A percentile compares a stretch with the other conserved stretches of the same genome.
phyloP scores from a whole-genome alignment of 2,888 invertebrate genomes.

The Callimorpha dominula region DNA sequence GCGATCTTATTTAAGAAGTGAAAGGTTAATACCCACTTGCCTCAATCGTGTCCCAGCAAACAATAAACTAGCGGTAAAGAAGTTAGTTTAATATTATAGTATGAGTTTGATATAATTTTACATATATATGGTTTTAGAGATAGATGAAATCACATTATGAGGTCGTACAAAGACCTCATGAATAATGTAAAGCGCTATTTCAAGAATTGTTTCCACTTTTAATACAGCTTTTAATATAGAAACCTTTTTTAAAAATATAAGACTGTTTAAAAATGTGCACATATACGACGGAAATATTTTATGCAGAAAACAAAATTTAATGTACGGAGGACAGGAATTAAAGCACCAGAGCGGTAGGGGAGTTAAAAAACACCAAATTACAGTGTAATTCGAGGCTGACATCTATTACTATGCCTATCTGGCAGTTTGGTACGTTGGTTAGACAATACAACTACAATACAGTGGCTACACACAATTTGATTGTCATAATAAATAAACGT shows the following conservation, averaged over 20 bases:
- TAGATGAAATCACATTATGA: no score
- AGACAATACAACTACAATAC: background rate
- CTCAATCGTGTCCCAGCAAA: background rate
- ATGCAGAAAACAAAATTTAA: no score
- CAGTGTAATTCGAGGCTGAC: background rate
- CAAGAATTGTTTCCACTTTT: no score
- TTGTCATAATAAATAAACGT: background rate
- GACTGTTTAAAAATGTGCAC: no score
- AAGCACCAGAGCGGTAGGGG: background rate
- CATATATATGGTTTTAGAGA: no score
- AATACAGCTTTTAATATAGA: no score
- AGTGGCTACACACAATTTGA: background rate
- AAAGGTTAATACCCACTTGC: background rate
- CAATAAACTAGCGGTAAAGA: background rate
- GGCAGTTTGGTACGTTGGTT: background rate
- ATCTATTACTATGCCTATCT: background rate
- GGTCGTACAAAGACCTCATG: no score
- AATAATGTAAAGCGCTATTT: no score
- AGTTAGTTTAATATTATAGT: no score
- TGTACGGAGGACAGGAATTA: background rate
- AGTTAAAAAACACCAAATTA: background rate
- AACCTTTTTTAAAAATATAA: no score
- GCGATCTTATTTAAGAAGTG: background rate
- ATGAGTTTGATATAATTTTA: no score
- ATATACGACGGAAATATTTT: no score